Evolutionary conservation across 2,888 invertebrate species (phyloP).

Genomic region (Atherix ibis): DNA sequence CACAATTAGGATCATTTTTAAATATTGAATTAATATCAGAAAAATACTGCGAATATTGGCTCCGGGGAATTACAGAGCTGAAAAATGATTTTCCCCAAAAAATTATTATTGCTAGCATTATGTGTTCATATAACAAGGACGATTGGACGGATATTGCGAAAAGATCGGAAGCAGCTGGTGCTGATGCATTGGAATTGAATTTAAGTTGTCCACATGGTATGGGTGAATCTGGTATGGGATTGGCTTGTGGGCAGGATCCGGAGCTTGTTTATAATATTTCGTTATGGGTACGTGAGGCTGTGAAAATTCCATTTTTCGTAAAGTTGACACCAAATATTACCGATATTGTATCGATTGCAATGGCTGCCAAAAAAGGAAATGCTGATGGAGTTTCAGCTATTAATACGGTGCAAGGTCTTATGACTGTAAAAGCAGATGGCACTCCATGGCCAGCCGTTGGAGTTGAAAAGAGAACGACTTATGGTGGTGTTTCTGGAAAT

Average conservation of each 20-base stretch:
- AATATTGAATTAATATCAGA: constrained; percentile 98
- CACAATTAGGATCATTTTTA: constrained; percentile 90
- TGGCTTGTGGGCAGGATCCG: constrained; percentile 95
- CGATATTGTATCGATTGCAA: constrained; percentile 75
- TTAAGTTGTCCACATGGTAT: constrained; percentile 97
- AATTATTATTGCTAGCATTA: constrained; percentile 87
- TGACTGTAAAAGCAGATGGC: constrained; percentile 68
- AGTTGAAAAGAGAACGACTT: constrained; percentile 64
- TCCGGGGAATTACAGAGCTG: constrained; percentile 68
- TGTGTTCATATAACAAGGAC: constrained; percentile 72
- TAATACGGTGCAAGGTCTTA: constrained; percentile 91
- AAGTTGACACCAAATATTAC: constrained; percentile 98
- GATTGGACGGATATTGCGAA: constrained; percentile 79
- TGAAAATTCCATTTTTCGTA: constrained; percentile 90
- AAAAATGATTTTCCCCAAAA: constrained; percentile 84
- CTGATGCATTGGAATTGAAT: constrained; percentile 92
- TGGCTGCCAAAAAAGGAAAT: constrained; percentile 77
- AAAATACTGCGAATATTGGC: constrained; percentile 90
- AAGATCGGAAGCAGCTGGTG: constrained; percentile 65
- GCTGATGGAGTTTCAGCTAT: constrained; percentile 95
- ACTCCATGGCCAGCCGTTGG: constrained; percentile 88
- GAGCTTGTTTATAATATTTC: constrained; percentile 77
- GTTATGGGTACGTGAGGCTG: constrained; percentile 70
- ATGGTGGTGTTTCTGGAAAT: constrained; percentile 88
- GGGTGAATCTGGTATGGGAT: constrained; percentile 96